A percentile compares a stretch with the other conserved stretches of the same genome.
phyloP scores from a whole-genome alignment of 2,888 invertebrate genomes.

The Lypha dubia region DNA sequence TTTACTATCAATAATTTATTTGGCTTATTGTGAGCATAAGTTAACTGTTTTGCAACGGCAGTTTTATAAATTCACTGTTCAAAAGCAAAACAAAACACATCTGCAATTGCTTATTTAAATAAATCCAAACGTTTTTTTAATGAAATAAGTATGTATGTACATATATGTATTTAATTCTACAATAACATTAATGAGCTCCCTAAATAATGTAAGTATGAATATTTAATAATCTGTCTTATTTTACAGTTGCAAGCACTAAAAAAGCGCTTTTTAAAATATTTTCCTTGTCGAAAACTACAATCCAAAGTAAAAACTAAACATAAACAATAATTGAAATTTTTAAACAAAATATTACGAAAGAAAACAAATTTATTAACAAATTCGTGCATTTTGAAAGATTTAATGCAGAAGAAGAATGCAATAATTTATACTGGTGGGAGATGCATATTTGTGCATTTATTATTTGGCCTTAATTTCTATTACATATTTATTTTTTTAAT shows the following conservation, averaged over 20 bases:
- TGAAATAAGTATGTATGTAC: neutral
- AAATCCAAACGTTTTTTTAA: neutral
- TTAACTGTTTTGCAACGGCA: too few species aligned
- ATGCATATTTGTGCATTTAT: constrained; percentile 7
- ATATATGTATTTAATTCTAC: neutral
- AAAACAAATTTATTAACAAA: constrained; percentile 14
- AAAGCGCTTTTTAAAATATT: constrained; percentile 73
- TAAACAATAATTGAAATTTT: constrained; percentile 11
- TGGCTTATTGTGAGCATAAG: too few species aligned
- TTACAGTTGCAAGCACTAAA: constrained; percentile 74
- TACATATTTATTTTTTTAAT: constrained; percentile 22
- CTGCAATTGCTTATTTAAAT: neutral
- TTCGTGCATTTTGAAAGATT: constrained; percentile 14
- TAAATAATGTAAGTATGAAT: constrained; percentile 1
- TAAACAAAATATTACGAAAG: constrained; percentile 12
- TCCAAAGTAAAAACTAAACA: constrained; percentile 44
- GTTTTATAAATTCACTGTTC: too few species aligned
- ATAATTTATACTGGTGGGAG: too few species aligned
- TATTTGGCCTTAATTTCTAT: constrained; percentile 17
- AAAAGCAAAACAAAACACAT: neutral
- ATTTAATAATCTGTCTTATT: constrained; percentile 63
- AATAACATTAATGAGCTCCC: neutral
- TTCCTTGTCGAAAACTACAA: constrained; percentile 66
- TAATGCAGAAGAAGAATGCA: constrained; percentile 8
- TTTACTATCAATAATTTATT: too few species aligned